Percentiles rank a stretch among this genome's conserved stretches.
Conservation (phyloP, 2,113 vertebrate species). For the Corythoichthys intestinalis region DNA sequence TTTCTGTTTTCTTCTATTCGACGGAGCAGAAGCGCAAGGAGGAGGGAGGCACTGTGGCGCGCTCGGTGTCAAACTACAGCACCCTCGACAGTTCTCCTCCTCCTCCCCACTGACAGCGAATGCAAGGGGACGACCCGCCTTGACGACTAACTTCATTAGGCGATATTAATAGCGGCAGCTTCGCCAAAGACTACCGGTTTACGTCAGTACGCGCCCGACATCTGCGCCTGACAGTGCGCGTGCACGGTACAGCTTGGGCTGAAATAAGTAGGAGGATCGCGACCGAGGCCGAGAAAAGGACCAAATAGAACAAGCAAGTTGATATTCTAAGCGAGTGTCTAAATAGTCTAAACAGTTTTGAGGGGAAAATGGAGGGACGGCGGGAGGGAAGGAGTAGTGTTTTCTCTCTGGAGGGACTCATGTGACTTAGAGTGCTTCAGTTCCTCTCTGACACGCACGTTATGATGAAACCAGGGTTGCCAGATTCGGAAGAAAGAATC, state of each 20-base stretch:
- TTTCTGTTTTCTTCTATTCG: slow-evolving; percentile 53
- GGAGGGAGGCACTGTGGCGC: slow-evolving; percentile 23
- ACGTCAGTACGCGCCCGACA: slow-evolving; percentile 41
- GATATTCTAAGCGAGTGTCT: slow-evolving; percentile 16
- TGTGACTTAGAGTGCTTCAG: slow-evolving; percentile 33
- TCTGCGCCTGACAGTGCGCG: slow-evolving; percentile 65
- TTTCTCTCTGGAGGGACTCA: slow-evolving; percentile 36
- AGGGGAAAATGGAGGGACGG: slow-evolving; percentile 11
- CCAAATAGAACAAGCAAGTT: neutral
- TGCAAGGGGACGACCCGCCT: slow-evolving; percentile 83
- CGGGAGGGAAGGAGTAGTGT: slow-evolving; percentile 21
- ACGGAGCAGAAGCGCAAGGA: neutral
- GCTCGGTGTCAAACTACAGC: slow-evolving; percentile 48
- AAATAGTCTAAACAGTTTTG: slow-evolving; percentile 19
- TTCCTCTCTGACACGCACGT: neutral
- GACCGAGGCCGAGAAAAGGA: neutral
- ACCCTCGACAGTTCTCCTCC: slow-evolving; percentile 52
- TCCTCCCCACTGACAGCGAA: slow-evolving; percentile 64
- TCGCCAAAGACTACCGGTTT: slow-evolving; percentile 60
- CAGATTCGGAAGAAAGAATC: too few relatives aligned
- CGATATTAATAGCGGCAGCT: slow-evolving; percentile 88
- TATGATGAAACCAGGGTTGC: neutral
- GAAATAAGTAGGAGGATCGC: slow-evolving; percentile 26
- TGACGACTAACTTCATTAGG: slow-evolving; percentile 79
- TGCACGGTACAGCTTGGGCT: slow-evolving; percentile 35